Evolutionary conservation across 2,888 invertebrate genomes (phyloP).

Genomic region (Harpalus rufipes): DNA sequence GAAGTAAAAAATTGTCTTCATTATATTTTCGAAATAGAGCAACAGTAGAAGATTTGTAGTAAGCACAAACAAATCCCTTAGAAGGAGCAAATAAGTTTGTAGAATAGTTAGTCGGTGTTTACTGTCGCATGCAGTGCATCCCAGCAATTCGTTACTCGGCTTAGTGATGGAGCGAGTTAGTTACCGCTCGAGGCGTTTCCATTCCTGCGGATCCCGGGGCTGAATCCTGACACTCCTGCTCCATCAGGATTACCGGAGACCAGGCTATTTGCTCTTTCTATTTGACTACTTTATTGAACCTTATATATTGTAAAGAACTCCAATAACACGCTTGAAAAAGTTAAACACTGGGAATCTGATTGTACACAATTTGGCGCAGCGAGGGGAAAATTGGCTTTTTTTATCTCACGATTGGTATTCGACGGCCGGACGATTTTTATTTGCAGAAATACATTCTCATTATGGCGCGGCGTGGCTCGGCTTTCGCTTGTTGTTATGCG

Average conservation of each 20-base stretch:
- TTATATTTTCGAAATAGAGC: neutral
- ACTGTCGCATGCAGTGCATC: constrained; percentile 34
- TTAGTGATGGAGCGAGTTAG: constrained; percentile 38
- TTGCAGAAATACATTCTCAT: constrained; percentile 66
- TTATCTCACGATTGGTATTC: constrained; percentile 68
- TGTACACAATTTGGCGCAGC: constrained; percentile 66
- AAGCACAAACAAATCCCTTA: constrained; percentile 17
- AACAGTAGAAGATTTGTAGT: constrained; percentile 14
- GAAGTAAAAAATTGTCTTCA: neutral
- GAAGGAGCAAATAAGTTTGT: constrained; percentile 22
- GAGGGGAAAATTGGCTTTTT: constrained; percentile 71
- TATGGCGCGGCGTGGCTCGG: constrained; percentile 35
- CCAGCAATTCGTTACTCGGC: constrained; percentile 29
- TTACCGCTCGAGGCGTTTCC: constrained; percentile 28
- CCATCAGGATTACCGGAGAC: constrained; percentile 51
- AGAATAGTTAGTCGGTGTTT: constrained; percentile 48
- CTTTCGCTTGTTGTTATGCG: constrained; percentile 57
- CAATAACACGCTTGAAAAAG: constrained; percentile 67
- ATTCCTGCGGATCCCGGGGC: constrained; percentile 10
- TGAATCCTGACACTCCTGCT: constrained; percentile 42
- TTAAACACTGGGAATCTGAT: constrained; percentile 65
- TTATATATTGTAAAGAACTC: constrained; percentile 66
- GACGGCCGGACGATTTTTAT: constrained; percentile 55
- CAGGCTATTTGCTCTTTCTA: constrained; percentile 40
- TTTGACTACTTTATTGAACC: constrained; percentile 59